phyloP scores from a whole-genome alignment of 2,888 invertebrate species.

The Girardia tigrina region DNA sequence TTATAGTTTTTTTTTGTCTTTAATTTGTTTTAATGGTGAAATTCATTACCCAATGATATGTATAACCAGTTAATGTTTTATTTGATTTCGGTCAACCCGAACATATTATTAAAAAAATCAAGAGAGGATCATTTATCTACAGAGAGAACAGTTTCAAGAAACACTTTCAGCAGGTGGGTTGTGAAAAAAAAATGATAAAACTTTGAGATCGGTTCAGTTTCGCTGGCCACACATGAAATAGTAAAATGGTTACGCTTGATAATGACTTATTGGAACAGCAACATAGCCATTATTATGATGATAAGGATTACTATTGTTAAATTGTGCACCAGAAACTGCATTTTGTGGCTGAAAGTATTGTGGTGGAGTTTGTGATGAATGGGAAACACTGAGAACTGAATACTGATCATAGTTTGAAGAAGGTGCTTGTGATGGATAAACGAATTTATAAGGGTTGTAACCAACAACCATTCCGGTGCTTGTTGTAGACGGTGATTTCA shows the following conservation, averaged over 20 bases:
- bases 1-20: too few species aligned
- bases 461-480: background rate
- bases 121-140: background rate
- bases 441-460: background rate
- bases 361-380: conserved; percentile 5
- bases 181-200: background rate
- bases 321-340: conserved; percentile 8
- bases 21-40: too few species aligned
- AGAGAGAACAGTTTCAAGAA: background rate
- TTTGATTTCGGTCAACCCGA: background rate
- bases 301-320: background rate
- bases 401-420: conserved; percentile 1
- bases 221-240: too few species aligned
- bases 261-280: conserved; percentile 4
- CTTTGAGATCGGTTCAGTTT: background rate
- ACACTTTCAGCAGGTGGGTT: background rate
- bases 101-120: background rate
- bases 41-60: background rate
- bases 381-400: conserved; percentile 11
- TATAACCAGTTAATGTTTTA: background rate
- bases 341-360: conserved; percentile 15
- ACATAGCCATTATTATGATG: conserved; percentile 17
- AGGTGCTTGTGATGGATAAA: background rate
- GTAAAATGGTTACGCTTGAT: background rate
- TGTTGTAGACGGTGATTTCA: background rate